Evolutionary conservation across 2,113 vertebrate genomes (phyloP), one percentile per base, ranked within the genome.

Genomic region (Bubo scandiacus): DNA sequence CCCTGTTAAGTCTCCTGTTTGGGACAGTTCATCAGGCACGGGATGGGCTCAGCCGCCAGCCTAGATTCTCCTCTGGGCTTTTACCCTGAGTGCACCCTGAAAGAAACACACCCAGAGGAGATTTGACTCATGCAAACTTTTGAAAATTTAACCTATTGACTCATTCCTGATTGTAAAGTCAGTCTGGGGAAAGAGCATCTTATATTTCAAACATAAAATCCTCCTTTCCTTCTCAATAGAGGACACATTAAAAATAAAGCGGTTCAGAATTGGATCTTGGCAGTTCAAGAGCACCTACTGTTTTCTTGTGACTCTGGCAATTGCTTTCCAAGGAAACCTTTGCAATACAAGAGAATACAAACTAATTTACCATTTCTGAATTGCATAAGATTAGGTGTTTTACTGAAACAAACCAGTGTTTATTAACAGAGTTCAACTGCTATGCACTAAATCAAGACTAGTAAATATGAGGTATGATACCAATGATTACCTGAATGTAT

Each of bases 281-380:
- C 78, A 94, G 70, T 81, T 65, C 17, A 54, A 82, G 52, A 55
- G 36, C 23, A 10, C 68, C 58, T 90, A 34, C 49, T 75, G 38
- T 90, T 97, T 96, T 96, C 88, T 93, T 86, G 63, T 73, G 63
- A 59, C 49, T 95, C 92, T 95, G 88, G 90, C 91, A 96, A 95
- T 81, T 97, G 87, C 68, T 96, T 97, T 97, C 65, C 94, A 88
- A 96, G 71, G 40, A 95, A 96, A 83, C 30, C 70, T 78, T 96
- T 95, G 95, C 52, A 94, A 14, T 83, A 84, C 40, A 92, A 82
- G 67, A 87, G 66, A 95, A 78, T 91, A 83, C 30, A 95, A 96
- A 87, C 70, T 80, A 95, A 88, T 95, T 93, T 81, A 88, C 62
- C 51, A 83, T 83, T 92, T 86, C 74, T 74, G 67, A 94, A 91